Evolutionary conservation across 2,797 vertebrate species (phyloP).

Genomic region (Melanotaenia maccullochi): DNA sequence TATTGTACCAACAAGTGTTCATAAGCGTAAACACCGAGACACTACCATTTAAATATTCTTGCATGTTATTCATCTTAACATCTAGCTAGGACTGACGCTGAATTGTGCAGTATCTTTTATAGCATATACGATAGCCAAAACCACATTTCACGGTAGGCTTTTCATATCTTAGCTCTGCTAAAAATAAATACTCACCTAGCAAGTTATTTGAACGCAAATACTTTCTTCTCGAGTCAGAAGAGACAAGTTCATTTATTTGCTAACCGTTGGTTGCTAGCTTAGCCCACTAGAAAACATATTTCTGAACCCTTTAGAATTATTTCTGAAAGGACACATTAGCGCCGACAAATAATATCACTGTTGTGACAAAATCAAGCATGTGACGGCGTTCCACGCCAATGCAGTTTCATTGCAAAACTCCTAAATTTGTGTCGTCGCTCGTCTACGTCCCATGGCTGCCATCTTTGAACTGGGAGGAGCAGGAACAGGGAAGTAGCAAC

Average conservation of each 20-base stretch:
- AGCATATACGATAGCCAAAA: background rate
- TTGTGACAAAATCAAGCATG: constrained; percentile 32
- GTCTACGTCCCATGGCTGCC: constrained; percentile 69
- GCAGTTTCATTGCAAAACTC: constrained; percentile 55
- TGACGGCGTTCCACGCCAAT: constrained; percentile 4
- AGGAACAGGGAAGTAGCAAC: constrained; percentile 65
- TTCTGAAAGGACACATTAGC: constrained; percentile 33
- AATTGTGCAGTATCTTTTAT: background rate
- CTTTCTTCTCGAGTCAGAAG: constrained; percentile 49
- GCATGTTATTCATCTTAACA: background rate
- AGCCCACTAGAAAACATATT: constrained; percentile 64
- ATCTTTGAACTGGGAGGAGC: constrained; percentile 76
- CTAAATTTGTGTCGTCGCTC: constrained; percentile 60
- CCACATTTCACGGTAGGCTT: rapidly evolving
- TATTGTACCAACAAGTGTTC: background rate
- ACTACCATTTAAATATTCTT: background rate
- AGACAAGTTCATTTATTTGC: constrained; percentile 74
- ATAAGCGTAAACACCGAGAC: background rate
- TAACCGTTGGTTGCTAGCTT: constrained; percentile 75
- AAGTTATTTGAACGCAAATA: constrained; percentile 42
- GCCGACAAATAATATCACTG: background rate
- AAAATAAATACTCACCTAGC: constrained; percentile 51
- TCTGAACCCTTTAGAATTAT: constrained; percentile 33
- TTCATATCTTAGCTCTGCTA: background rate
- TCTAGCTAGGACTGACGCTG: background rate